Evolutionary conservation across 2,113 vertebrate genomes (phyloP), one percentile per base, ranked within the genome.

Genomic region (Odobenus rosmarus): DNA sequence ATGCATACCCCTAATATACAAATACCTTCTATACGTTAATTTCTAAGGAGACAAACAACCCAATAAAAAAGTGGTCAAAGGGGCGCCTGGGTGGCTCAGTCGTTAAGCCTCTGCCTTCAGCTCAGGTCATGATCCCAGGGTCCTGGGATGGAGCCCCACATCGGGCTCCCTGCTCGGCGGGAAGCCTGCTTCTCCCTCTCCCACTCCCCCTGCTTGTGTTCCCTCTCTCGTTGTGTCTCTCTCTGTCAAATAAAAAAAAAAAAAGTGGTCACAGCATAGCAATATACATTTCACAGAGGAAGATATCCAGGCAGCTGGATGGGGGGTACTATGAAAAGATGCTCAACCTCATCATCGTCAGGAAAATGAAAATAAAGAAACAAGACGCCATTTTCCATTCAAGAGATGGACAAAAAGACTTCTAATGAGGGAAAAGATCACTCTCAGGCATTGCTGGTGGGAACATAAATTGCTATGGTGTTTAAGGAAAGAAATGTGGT

Each of bases 401-500:
- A 88, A 61, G 46, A 90, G 9, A 69, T 82, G 81, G 39, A 80
- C 16, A 91, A 31, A 67, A 89, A 62, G 36, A 79, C 13, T 79
- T 95, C 26, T 83, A 51, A 36, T 83, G 36, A 67, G 24, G 49
- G 42, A 57, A 67, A 88, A 93, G 24, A 23, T 3, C 36, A 80
- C n/a, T 42, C 53, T 85, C 7, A 72, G 12, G 23, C 42, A 36
- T 61, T 85, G 39, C 28, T 76, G 28, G 19, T 59, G 33, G 31
- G 21, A 84, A 62, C 6, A 31, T 77, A 86, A 92, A 69, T 92
- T 71, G 16, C 33, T 76, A 4, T 53, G 19, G 26, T 28, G 23
- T 84, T 95, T 97, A 80, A 88, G 4, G 33, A 82, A 92, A 83
- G 33, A 93, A 74, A 49, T 81, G 7, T 84, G 8, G 5, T 77